Conservation (phyloP, 2,888 invertebrate species). For the Trypoxylon attenuatum region DNA sequence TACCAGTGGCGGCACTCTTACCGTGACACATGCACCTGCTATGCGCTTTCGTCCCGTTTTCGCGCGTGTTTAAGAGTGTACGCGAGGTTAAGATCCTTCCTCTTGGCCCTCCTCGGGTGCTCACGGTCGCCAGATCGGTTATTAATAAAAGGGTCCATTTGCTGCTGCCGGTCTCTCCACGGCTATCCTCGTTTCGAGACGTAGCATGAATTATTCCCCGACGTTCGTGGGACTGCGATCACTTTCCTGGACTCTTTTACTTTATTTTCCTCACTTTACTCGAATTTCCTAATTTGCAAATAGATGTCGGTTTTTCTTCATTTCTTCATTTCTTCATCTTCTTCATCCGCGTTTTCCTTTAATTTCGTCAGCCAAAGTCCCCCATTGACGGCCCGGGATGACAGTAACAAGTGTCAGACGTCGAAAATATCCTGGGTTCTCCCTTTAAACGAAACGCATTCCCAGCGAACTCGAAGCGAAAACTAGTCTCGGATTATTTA, state of each 20-base stretch:
- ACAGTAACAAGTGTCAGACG: too few species aligned
- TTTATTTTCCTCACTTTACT: not conserved
- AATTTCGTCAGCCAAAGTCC: too few species aligned
- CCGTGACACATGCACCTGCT: conserved; percentile 21
- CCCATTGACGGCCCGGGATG: too few species aligned
- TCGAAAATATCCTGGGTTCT: too few species aligned
- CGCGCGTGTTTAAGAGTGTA: too few species aligned
- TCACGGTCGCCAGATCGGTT: not conserved
- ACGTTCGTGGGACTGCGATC: not conserved
- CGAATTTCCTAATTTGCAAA: not conserved
- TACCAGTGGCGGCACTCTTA: conserved; percentile 6
- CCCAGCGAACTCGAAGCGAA: too few species aligned
- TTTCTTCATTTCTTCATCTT: not conserved
- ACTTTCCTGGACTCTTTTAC: not conserved
- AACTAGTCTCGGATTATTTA: too few species aligned
- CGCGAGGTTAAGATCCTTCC: conserved; percentile 12
- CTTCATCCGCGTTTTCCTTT: too few species aligned
- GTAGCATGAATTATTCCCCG: too few species aligned
- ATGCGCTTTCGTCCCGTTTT: conserved; percentile 20
- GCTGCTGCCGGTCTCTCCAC: not conserved
- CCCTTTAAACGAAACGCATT: too few species aligned
- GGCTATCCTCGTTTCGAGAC: too few species aligned
- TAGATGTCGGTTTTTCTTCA: not conserved
- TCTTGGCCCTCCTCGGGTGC: conserved; percentile 1
- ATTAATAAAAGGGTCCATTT: not conserved